Conservation (phyloP, 2,113 vertebrate genomes). For the Leucopsar rothschildi region DNA sequence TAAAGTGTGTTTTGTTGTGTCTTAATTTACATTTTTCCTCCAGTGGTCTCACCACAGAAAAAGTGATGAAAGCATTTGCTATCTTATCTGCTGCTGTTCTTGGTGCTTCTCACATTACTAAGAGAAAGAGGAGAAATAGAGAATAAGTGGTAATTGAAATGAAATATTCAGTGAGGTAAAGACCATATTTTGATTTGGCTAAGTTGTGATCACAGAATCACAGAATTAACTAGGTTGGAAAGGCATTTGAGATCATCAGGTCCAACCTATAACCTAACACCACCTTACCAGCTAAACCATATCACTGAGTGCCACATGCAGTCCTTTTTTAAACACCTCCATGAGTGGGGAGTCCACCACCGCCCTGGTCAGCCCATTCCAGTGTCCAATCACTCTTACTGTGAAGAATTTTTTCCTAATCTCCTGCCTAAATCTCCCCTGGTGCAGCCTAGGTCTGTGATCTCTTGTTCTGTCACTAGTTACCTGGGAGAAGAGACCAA, state of each 20-base stretch:
- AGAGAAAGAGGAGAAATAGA: not conserved
- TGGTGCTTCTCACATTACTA: fast-evolving
- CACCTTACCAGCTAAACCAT: not conserved
- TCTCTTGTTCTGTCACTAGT: not conserved
- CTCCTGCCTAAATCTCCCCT: not conserved
- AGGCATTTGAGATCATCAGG: not conserved
- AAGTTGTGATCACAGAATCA: not conserved
- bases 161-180: not conserved
- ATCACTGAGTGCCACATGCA: not conserved
- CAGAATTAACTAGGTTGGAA: not conserved
- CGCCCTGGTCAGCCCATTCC: not conserved
- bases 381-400: not conserved
- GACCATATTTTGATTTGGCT: not conserved
- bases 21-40: not conserved
- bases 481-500: not conserved
- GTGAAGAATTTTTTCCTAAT: not conserved
- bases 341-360: fast-evolving
- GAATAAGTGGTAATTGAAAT: not conserved
- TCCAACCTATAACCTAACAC: not conserved
- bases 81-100: not conserved
- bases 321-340: not conserved
- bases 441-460: not conserved
- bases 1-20: fast-evolving
- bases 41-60: not conserved
- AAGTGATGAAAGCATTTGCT: not conserved